Base-by-base conservation (phyloP, 2,797 vertebrate genomes). In the Rhinella marina region DNA sequence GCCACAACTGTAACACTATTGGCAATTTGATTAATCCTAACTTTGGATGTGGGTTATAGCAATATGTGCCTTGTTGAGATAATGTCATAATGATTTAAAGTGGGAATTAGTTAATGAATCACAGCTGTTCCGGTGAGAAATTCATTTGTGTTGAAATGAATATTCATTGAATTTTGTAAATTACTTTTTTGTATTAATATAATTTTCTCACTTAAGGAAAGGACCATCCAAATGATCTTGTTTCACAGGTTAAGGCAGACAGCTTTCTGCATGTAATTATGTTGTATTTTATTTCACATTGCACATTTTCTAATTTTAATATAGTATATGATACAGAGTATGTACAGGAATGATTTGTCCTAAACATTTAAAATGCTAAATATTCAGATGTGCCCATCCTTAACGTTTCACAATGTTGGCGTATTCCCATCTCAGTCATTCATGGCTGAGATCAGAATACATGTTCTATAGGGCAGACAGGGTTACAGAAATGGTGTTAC, bases 71-170 rank as follows among this genome's bases (percentile, higher is more conserved):
- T 92, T 91, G 89, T 93, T 90, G 90, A 92, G 92, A 92, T 92
- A 92, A 91, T 91, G 92, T 92, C 92, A 87, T 93, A 94, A 94
- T 95, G 93, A 95, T 96, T 95, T 94, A 93, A 96, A 96, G 91
- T 77, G 87, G 92, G 93, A 96, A 95, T 96, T 94, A 94, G 90
- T 94, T 94, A 96, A 95, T 92, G 94, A 91, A 92, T 94, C 92
- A 93, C 94, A 96, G 95, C 93, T 97, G 94, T 94, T 96, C 95
- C 92, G 85, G 90, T 92, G 90, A 92, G 91, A 95, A 96, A 94
- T 92, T 82, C 92, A 91, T 93, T 94, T 93, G 87, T 93, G 84
- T 85, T 93, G 91, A 93, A 93, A 93, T 94, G 81, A 91, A 91
- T 95, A 94, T 95, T 94, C 90, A 92, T 92, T 91, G 88, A 90